Evolutionary conservation across 2,888 invertebrate genomes (phyloP), one percentile per base, ranked within the genome.

Genomic region (Lepetodrilus schrolli): DNA sequence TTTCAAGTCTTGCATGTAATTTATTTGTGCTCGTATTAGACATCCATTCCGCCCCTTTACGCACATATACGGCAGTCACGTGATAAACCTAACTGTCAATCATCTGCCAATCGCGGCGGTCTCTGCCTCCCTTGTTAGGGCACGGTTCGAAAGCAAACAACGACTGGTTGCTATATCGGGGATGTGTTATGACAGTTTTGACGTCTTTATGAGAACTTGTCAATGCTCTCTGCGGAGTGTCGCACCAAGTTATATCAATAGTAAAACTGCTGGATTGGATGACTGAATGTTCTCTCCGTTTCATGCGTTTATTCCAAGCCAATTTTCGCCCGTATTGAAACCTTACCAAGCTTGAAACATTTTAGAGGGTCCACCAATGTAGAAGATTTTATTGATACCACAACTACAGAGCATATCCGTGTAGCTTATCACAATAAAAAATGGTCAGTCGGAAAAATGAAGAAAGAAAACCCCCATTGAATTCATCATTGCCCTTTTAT

Each of bases 61-160:
- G 38, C 69, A n/a, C 73, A 37, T 73, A 73, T 69, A 73, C 37
- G 73, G 68, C 17, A 21, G 49, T 73, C 73, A 73, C 73, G 43
- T 73, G 73, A 73, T 21, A 21, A 20, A 10, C 34, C 17, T 17
- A 20, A 8, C 69, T 73, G 73, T 73, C 73, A 73, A 73, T 73
- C 73, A 73, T n/a, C 30, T 47, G 7, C 37, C 36, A 30, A 48
- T 36, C 4, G 72, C 21, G 43, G 37, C 8, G 43, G 26, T 71
- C 30, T 26, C 58, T 43, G 37, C 58, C 37, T 38, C 66, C 66
- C 38, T 58, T 58, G 58, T 58, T 58, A 58, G 30, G 2, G 26
- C 5, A 23, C 17, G 34, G 38, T 20, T n/a, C 10, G n/a, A 37
- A 10, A 38, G 21, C 66, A 38, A 66, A 66, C 66, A 38, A 20